Evolutionary conservation across 2,797 vertebrate genomes (phyloP).

Genomic region (Trichosurus vulpecula): DNA sequence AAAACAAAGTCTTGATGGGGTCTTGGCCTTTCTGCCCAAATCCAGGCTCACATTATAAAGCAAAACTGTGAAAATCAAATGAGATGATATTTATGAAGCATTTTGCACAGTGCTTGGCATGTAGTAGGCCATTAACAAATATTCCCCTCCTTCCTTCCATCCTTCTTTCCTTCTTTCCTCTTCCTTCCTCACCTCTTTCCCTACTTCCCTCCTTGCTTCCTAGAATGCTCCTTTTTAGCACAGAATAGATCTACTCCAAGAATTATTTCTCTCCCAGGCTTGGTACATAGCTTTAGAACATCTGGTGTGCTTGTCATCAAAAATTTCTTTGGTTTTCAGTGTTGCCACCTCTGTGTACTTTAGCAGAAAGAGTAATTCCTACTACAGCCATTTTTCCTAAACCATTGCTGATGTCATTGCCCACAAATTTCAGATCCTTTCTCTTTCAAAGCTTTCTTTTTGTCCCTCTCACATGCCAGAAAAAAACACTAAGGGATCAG

Average conservation of each 20-base stretch:
- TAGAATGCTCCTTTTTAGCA: constrained; percentile 16
- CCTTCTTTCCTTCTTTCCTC: too few species aligned
- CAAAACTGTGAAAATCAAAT: too few species aligned
- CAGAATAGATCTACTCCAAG: not conserved
- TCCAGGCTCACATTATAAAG: constrained; percentile 94
- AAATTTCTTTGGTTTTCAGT: not conserved
- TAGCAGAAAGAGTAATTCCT: constrained; percentile 38
- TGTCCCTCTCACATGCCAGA: constrained; percentile 75
- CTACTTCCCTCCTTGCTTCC: too few species aligned
- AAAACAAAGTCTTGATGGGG: constrained; percentile 94
- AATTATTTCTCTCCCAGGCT: constrained; percentile 20
- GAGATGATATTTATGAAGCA: too few species aligned
- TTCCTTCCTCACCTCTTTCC: too few species aligned
- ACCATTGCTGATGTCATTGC: constrained; percentile 50
- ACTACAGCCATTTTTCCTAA: constrained; percentile 28
- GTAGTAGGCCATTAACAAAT: too few species aligned
- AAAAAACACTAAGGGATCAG: constrained; percentile 71
- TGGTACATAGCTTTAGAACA: constrained; percentile 30
- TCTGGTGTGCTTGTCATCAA: not conserved
- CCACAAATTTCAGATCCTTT: constrained; percentile 57
- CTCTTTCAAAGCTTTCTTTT: constrained; percentile 75
- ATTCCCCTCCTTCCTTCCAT: too few species aligned
- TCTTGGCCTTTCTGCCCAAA: constrained; percentile 88
- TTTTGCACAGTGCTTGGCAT: too few species aligned
- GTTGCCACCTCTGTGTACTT: not conserved